These are phyloP conservation scores for Rhaphigaster nebulosa DNA, from an alignment of 2,888 invertebrate genomes.

Conservation along the genomic window DNA sequence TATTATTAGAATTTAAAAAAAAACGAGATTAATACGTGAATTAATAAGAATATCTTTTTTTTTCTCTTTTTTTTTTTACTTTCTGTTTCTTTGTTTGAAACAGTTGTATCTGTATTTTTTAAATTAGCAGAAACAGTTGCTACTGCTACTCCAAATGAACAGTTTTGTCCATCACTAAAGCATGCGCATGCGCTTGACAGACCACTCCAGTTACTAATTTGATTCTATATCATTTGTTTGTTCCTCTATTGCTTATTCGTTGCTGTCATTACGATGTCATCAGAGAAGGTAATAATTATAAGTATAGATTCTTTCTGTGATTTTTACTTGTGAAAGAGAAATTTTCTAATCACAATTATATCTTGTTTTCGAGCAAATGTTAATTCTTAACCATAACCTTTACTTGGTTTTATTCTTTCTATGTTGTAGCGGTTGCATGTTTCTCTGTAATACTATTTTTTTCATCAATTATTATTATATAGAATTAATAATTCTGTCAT, in stretches of 20 bases:
- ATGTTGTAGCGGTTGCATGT: neutral
- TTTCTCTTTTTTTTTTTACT: no score
- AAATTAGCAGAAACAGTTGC: no score
- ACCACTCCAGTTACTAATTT: conserved; percentile 15
- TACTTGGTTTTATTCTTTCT: neutral
- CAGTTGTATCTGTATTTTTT: no score
- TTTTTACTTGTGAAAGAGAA: neutral
- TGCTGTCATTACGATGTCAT: neutral
- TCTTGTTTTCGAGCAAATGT: neutral
- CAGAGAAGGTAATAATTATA: conserved; percentile 7
- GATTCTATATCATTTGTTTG: conserved; percentile 12
- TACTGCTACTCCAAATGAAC: no score
- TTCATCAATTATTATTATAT: neutral
- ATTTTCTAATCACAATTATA: neutral
- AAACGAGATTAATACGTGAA: no score
- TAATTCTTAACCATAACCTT: conserved; percentile 26
- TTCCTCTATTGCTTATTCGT: conserved; percentile 12
- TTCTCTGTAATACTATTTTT: neutral
- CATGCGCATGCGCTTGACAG: neutral
- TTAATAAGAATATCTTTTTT: no score
- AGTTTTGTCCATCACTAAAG: no score
- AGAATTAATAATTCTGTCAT: neutral
- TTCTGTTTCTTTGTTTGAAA: no score
- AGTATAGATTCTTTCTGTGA: neutral
- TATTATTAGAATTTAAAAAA: no score